Percentiles rank a stretch among this genome's conserved stretches.
Conservation (phyloP, 2,888 invertebrate species). For the Urechis unicinctus region DNA sequence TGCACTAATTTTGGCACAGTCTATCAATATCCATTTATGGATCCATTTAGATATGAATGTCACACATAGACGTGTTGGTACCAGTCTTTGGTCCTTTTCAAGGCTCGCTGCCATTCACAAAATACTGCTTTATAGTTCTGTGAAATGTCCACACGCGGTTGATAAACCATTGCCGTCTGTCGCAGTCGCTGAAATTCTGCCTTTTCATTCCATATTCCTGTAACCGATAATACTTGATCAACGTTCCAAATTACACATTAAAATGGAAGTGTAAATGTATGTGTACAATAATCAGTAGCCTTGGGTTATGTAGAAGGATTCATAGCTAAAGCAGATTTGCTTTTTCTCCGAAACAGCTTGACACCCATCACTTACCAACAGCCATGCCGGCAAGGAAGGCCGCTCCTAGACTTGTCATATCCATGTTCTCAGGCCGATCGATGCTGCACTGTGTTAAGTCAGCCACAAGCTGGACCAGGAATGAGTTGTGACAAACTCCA, state of each 20-base stretch:
- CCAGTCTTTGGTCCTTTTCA: slow-evolving; percentile 59
- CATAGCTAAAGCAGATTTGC: too few species aligned
- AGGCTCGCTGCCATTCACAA: slow-evolving; percentile 59
- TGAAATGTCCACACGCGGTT: slow-evolving; percentile 46
- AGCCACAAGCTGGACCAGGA: slow-evolving; percentile 79
- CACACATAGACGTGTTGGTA: too few species aligned
- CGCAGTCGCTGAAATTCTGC: slow-evolving; percentile 62
- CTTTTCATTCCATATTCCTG: slow-evolving; percentile 69
- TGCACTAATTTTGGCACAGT: too few species aligned
- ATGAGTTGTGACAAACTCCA: slow-evolving; percentile 92
- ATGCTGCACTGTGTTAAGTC: slow-evolving; percentile 72
- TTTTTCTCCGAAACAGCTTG: too few species aligned
- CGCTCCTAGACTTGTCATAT: slow-evolving; percentile 80
- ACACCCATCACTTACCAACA: slow-evolving; percentile 61
- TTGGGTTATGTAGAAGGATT: too few species aligned
- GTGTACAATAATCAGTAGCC: neutral
- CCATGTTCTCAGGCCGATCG: slow-evolving; percentile 65
- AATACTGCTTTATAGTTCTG: slow-evolving; percentile 41
- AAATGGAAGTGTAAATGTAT: neutral
- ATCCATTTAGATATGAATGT: too few species aligned
- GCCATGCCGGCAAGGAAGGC: slow-evolving; percentile 78
- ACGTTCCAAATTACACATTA: too few species aligned
- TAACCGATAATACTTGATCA: too few species aligned
- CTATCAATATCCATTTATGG: too few species aligned
- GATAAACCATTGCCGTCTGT: slow-evolving; percentile 60